A percentile compares a stretch with the other conserved stretches of the same genome.
Conservation (phyloP, 2,797 vertebrate species). For the Octomys mimax region DNA sequence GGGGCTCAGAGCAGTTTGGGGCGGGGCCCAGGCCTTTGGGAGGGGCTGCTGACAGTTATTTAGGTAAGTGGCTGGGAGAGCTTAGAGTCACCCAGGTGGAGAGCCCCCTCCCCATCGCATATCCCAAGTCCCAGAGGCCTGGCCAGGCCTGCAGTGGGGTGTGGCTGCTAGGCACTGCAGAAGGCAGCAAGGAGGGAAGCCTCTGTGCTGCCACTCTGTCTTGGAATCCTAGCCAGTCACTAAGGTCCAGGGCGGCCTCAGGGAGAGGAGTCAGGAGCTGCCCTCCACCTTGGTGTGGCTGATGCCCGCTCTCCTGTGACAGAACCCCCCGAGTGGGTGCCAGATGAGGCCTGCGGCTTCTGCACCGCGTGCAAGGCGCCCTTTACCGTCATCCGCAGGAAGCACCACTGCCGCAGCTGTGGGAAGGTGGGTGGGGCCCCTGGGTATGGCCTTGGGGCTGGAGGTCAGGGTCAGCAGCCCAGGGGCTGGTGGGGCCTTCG, state of each 20-base stretch:
- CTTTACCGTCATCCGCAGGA: slow-evolving; percentile 98
- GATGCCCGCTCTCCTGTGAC: slow-evolving; percentile 57
- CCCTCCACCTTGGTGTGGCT: neutral
- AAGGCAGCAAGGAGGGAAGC: neutral
- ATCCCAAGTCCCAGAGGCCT: neutral
- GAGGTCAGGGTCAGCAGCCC: neutral
- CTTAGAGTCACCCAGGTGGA: neutral
- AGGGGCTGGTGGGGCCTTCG: neutral
- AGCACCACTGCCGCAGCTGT: slow-evolving; percentile 99
- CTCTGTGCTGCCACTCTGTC: rapidly evolving
- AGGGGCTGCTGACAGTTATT: neutral
- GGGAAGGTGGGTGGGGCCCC: slow-evolving; percentile 93
- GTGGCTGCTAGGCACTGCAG: neutral
- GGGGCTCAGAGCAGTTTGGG: no score
- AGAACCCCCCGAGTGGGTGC: slow-evolving; percentile 99
- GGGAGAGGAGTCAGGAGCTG: neutral
- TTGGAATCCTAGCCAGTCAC: neutral
- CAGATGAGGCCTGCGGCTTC: slow-evolving; percentile 96
- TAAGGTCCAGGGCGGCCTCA: neutral
- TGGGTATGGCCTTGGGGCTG: neutral
- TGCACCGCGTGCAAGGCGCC: slow-evolving; percentile 98
- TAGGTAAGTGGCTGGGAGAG: neutral
- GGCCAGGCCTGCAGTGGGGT: neutral
- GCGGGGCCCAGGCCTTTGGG: neutral
- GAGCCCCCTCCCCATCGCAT: rapidly evolving